phyloP scores from a whole-genome alignment of 2,888 invertebrate genomes.

The Agrochola circellaris region DNA sequence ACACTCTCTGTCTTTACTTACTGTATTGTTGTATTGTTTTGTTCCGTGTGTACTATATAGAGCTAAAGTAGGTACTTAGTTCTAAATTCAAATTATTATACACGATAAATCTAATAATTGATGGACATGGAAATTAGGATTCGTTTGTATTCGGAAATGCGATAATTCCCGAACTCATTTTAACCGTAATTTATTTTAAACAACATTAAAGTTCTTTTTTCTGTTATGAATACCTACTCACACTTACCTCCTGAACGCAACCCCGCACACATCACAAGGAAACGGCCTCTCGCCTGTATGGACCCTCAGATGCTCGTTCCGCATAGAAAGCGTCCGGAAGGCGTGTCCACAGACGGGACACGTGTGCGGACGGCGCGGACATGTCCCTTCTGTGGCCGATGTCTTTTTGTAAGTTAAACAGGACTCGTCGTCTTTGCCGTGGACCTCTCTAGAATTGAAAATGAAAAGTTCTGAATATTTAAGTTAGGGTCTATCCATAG shows the following conservation, averaged over 20 bases:
- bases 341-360: slow-evolving; percentile 76
- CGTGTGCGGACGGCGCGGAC: slow-evolving; percentile 62
- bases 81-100: no score
- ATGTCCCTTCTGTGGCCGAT: background rate
- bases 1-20: no score
- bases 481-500: background rate
- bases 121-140: no score
- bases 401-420: slow-evolving; percentile 39
- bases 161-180: no score
- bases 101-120: no score
- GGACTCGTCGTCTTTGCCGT: slow-evolving; percentile 13
- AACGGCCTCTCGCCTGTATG: slow-evolving; percentile 82
- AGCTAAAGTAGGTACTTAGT: no score
- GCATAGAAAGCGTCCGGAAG: slow-evolving; percentile 79
- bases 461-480: background rate
- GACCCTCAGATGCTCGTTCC: slow-evolving; percentile 79
- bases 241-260: slow-evolving; percentile 75
- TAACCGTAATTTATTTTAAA: no score
- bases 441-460: slow-evolving; percentile 40
- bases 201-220: no score
- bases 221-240: no score
- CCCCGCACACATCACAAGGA: slow-evolving; percentile 83
- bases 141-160: no score
- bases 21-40: no score
- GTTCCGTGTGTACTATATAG: no score